phyloP scores from a whole-genome alignment of 2,113 vertebrate species.

The Regulus satrapa region DNA sequence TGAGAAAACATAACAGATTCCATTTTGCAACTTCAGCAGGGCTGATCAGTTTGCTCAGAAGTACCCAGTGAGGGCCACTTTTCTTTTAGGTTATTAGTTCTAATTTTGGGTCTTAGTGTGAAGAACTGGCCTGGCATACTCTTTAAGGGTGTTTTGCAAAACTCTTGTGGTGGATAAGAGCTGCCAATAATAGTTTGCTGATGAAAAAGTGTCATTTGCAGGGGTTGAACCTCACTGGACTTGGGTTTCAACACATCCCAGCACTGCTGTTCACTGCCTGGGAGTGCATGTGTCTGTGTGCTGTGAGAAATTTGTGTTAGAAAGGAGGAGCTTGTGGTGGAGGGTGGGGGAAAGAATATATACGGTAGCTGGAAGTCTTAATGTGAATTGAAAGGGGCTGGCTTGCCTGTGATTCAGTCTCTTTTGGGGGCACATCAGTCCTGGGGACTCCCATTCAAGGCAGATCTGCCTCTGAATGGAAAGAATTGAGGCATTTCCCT shows the following conservation, averaged over 20 bases:
- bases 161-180: not conserved
- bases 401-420: not conserved
- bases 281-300: not conserved
- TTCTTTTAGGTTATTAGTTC: not conserved
- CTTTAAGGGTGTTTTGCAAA: not conserved
- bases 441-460: conserved; percentile 26
- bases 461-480: conserved; percentile 38
- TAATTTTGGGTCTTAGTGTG: not conserved
- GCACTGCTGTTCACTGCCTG: not conserved
- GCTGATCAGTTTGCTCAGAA: not conserved
- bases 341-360: not conserved
- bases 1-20: not conserved
- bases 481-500: not conserved
- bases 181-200: not conserved
- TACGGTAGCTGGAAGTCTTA: not conserved
- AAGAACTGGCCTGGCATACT: not conserved
- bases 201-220: not conserved
- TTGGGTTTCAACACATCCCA: not conserved
- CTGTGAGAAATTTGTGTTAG: not conserved
- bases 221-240: not conserved
- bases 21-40: not conserved
- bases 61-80: not conserved
- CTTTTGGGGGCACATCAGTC: not conserved
- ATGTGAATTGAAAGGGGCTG: not conserved
- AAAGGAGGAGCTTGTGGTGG: not conserved